Conservation (phyloP, 2,888 invertebrate genomes). For the Thecophora atra region DNA sequence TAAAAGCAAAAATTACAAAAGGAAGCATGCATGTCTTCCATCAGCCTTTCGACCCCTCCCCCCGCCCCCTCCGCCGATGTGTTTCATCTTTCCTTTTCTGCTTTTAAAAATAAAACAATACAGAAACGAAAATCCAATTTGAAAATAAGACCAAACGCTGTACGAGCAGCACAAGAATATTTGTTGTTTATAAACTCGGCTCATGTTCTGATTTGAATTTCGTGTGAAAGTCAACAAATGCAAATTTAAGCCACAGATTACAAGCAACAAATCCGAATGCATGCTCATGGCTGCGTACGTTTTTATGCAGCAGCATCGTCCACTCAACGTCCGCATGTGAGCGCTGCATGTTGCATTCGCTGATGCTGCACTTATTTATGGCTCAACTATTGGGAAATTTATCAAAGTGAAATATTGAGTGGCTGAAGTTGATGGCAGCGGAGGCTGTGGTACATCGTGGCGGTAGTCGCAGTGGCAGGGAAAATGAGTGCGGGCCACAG, state of each 20-base stretch:
- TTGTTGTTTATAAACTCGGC: slow-evolving; percentile 36
- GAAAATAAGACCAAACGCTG: not conserved
- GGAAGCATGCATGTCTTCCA: not conserved
- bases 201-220: slow-evolving; percentile 44
- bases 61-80: not conserved
- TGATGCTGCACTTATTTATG: slow-evolving; percentile 52
- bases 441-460: slow-evolving; percentile 12
- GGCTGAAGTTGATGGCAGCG: slow-evolving; percentile 24
- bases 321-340: slow-evolving; percentile 43
- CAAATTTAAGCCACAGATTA: slow-evolving; percentile 50
- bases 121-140: not conserved
- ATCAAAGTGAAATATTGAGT: slow-evolving; percentile 50
- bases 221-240: slow-evolving; percentile 48
- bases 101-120: not conserved
- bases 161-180: slow-evolving; percentile 20
- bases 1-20: slow-evolving; percentile 16
- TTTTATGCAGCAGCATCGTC: slow-evolving; percentile 31
- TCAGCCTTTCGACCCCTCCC: no score
- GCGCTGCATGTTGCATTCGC: slow-evolving; percentile 29
- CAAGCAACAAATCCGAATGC: slow-evolving; percentile 35
- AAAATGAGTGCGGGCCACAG: not conserved
- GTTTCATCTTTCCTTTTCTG: not conserved
- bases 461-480: slow-evolving; percentile 1
- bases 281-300: slow-evolving; percentile 6
- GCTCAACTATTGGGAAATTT: slow-evolving; percentile 48